Percentiles rank a stretch among this genome's conserved stretches.
These are phyloP conservation scores for Lagopus leucura DNA, from an alignment of 2,113 vertebrate species.

Conservation along the genomic window DNA sequence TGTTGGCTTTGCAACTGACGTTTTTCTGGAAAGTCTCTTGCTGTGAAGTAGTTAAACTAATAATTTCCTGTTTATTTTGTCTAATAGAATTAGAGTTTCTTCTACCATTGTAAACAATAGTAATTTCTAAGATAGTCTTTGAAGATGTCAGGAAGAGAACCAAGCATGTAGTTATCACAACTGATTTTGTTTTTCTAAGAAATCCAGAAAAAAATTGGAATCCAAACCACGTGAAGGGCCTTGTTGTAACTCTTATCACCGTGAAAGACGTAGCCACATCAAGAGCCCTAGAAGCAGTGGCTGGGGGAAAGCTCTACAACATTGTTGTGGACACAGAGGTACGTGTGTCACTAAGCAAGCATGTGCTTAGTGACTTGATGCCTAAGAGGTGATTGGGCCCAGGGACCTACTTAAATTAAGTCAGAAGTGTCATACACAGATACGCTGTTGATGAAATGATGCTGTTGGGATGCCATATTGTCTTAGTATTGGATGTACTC, in stretches of 20 bases:
- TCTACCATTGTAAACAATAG: not conserved
- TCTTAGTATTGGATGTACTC: not conserved
- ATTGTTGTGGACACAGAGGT: conserved; percentile 96
- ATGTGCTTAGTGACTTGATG: not conserved
- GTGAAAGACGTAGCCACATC: conserved; percentile 85
- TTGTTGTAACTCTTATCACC: conserved; percentile 87
- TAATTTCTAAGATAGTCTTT: not conserved
- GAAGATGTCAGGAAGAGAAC: not conserved
- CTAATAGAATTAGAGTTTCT: not conserved
- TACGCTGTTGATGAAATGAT: not conserved
- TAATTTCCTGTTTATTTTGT: not conserved
- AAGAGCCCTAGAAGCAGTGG: conserved; percentile 90
- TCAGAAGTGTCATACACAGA: not conserved
- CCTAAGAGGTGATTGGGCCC: not conserved
- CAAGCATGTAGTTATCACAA: not conserved
- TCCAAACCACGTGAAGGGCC: conserved; percentile 85
- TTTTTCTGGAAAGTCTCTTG: not conserved
- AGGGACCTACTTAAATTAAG: not conserved
- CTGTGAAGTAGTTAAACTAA: not conserved
- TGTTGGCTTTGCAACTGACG: not conserved
- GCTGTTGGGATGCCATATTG: not conserved
- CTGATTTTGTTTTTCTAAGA: conserved; percentile 71
- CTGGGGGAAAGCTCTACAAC: conserved; percentile 92
- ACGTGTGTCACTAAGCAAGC: not conserved
- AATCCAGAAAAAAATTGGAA: conserved; percentile 91